Conservation (phyloP, 2,888 invertebrate genomes). For the Tipula unca region DNA sequence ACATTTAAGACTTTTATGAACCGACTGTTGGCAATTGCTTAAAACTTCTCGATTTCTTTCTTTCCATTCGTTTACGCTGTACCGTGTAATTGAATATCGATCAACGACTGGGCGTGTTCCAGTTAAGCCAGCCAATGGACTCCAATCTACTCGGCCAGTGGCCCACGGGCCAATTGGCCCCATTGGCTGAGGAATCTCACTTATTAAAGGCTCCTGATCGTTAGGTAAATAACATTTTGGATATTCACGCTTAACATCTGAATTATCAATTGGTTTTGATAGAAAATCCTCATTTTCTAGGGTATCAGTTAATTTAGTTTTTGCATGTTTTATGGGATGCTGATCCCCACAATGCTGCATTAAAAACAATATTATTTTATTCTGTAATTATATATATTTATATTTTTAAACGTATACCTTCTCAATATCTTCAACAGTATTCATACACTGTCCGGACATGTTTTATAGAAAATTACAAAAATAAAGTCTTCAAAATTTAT, state of each 20-base stretch:
- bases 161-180: slow-evolving; percentile 55
- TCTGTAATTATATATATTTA: not conserved
- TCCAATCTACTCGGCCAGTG: slow-evolving; percentile 66
- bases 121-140: slow-evolving; percentile 57
- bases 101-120: slow-evolving; percentile 67
- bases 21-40: slow-evolving; percentile 36
- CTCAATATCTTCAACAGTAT: not conserved
- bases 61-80: slow-evolving; percentile 66
- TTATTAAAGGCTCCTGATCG: slow-evolving; percentile 42
- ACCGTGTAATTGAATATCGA: slow-evolving; percentile 65
- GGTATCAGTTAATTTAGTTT: not conserved
- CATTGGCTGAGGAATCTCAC: slow-evolving; percentile 37
- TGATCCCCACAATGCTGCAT: not conserved
- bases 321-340: not conserved
- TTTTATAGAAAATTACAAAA: not conserved
- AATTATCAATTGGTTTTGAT: not conserved
- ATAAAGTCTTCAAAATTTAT: not conserved
- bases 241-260: slow-evolving; percentile 22
- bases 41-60: slow-evolving; percentile 49
- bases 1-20: slow-evolving; percentile 48
- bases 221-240: slow-evolving; percentile 50
- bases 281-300: not conserved
- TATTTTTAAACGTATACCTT: not conserved
- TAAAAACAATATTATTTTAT: not conserved
- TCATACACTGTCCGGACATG: not conserved